phyloP scores from a whole-genome alignment of 23 tunicate species.

The Botrylloides violaceus region DNA sequence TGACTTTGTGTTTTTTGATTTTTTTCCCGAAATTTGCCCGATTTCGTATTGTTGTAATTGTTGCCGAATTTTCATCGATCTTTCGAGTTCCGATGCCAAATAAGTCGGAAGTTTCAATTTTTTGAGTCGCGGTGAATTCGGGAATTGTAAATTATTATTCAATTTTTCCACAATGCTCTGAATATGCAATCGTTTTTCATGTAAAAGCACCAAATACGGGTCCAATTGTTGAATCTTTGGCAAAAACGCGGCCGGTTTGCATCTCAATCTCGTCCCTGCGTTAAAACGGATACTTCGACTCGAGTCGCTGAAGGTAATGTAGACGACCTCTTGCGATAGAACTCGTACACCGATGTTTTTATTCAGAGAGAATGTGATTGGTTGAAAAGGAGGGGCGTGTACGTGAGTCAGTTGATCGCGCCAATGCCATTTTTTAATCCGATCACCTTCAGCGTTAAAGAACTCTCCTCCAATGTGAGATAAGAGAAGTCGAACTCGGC shows the following conservation, averaged over 20 bases:
- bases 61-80: conserved; percentile 24
- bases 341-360: conserved; percentile 62
- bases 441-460: conserved; percentile 60
- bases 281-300: conserved; percentile 67
- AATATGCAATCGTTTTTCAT: conserved; percentile 8
- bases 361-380: conserved; percentile 65
- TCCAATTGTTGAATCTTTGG: conserved; percentile 19
- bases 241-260: conserved; percentile 11
- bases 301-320: conserved; percentile 55
- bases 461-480: conserved; percentile 71
- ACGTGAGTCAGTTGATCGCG: conserved; percentile 64
- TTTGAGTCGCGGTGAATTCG: conserved; percentile 52
- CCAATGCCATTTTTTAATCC: conserved; percentile 75
- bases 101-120: conserved; percentile 48
- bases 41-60: conserved; percentile 19
- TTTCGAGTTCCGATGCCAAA: conserved; percentile 29
- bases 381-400: conserved; percentile 90
- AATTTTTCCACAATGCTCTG: conserved; percentile 40
- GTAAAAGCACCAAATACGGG: not conserved
- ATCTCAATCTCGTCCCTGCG: conserved; percentile 59
- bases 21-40: not conserved
- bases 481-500: conserved; percentile 26
- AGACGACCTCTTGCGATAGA: conserved; percentile 60
- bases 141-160: conserved; percentile 30
- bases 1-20: not conserved